Conservation (phyloP, 1,140 invertebrate genomes). For the Brachionus asplanchnoidis region DNA sequence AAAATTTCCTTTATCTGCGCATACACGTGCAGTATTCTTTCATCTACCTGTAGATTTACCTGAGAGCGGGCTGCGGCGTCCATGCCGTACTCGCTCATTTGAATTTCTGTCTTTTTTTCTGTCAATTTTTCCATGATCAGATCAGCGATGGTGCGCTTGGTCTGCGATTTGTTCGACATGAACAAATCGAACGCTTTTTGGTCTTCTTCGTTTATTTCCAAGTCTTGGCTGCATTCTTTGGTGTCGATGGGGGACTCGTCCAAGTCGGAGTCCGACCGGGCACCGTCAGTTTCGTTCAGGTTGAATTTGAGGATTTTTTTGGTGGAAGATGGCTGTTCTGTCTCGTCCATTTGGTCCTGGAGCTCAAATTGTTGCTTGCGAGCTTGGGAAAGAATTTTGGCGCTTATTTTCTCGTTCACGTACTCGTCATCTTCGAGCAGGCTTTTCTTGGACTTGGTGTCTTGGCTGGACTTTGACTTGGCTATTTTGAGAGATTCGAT, state of each 20-base stretch:
- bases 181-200: slow-evolving; percentile 79
- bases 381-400: slow-evolving; percentile 12
- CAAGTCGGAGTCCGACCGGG: background rate
- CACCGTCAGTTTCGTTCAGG: background rate
- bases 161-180: slow-evolving; percentile 67
- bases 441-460: background rate
- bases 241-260: background rate
- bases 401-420: slow-evolving; percentile 31
- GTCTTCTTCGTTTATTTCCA: slow-evolving; percentile 73
- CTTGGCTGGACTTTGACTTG: background rate
- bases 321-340: background rate
- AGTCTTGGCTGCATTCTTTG: slow-evolving; percentile 15
- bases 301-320: background rate
- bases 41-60: slow-evolving; percentile 47
- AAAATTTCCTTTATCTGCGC: slow-evolving; percentile 73
- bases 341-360: slow-evolving; percentile 12
- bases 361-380: slow-evolving; percentile 23
- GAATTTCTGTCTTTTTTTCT: slow-evolving; percentile 83
- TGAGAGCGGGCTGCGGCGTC: background rate
- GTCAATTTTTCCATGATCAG: slow-evolving; percentile 86
- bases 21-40: slow-evolving; percentile 49
- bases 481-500: slow-evolving; percentile 39
- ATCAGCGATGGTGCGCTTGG: slow-evolving; percentile 71
- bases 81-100: slow-evolving; percentile 64
- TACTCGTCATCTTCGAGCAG: background rate